Evolutionary conservation across 2,797 vertebrate genomes (phyloP).

Genomic region (Tapera naevia): DNA sequence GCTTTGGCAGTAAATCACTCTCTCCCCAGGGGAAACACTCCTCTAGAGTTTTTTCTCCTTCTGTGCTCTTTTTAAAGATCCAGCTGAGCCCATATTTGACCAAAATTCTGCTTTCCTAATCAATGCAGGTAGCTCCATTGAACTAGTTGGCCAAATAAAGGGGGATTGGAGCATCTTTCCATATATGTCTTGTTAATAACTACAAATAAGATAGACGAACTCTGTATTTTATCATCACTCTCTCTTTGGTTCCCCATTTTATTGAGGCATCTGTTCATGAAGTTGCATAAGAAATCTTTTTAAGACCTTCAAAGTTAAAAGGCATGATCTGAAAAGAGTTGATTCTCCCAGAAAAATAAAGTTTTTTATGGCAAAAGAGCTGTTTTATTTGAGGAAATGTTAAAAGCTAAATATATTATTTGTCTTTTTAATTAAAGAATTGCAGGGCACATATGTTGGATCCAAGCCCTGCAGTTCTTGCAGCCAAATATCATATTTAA

Average conservation of each 20-base stretch:
- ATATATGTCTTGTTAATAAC: background rate
- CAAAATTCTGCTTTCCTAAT: background rate
- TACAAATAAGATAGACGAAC: background rate
- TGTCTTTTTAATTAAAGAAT: constrained; percentile 46
- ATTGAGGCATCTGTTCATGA: background rate
- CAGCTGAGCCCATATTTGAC: background rate
- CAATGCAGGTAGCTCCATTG: background rate
- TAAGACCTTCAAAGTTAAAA: background rate
- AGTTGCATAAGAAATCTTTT: constrained; percentile 15
- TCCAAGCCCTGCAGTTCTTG: background rate
- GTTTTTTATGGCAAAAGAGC: background rate
- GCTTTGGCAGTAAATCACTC: background rate
- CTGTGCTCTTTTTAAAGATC: background rate
- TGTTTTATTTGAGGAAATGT: constrained; percentile 2
- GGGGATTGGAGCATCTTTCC: background rate
- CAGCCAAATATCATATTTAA: background rate
- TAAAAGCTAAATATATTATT: constrained; percentile 40
- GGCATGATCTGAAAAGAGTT: background rate
- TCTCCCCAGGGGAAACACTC: background rate
- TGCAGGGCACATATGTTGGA: background rate
- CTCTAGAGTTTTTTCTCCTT: background rate
- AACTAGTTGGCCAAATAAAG: background rate
- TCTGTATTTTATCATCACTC: background rate
- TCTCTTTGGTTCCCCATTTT: background rate
- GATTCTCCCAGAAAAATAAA: constrained; percentile 14